These are phyloP conservation scores for Eucidaris tribuloides DNA, from an alignment of 35 echinoderm and acorn worm genomes.

Conservation along the genomic window DNA sequence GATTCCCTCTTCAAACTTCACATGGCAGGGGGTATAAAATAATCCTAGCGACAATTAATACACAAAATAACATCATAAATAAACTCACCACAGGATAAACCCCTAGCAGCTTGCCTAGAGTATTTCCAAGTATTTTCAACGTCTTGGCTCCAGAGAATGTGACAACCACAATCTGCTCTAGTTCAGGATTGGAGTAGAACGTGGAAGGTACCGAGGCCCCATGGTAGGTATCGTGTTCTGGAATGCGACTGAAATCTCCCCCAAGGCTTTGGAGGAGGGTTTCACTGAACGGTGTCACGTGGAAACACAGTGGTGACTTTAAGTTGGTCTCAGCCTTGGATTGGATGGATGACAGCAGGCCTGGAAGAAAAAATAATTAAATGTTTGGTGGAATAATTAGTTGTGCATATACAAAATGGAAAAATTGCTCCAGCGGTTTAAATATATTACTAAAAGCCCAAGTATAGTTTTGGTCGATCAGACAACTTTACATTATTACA, in stretches of 20 bases:
- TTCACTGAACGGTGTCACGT: constrained; percentile 75
- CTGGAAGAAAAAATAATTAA: constrained; percentile 46
- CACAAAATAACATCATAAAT: background rate
- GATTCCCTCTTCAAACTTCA: too few relatives aligned
- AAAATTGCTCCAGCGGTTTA: too few relatives aligned
- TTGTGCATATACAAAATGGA: too few relatives aligned
- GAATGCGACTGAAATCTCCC: constrained; percentile 71
- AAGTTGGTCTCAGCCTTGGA: constrained; percentile 38
- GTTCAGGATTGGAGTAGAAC: constrained; percentile 92
- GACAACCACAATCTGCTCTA: constrained; percentile 88
- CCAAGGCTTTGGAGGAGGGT: constrained; percentile 62
- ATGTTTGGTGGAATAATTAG: too few relatives aligned
- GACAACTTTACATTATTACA: too few relatives aligned
- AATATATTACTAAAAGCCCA: too few relatives aligned
- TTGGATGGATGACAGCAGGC: constrained; percentile 61
- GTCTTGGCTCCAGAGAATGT: constrained; percentile 69
- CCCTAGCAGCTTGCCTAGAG: constrained; percentile 70
- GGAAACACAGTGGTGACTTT: constrained; percentile 67
- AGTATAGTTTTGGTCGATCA: too few relatives aligned
- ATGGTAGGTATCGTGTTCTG: constrained; percentile 40
- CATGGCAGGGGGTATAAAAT: background rate
- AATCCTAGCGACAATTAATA: background rate
- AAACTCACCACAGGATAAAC: constrained; percentile 67
- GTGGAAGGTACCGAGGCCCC: constrained; percentile 27
- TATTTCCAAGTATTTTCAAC: constrained; percentile 64